Conservation (phyloP, 2,888 invertebrate genomes). For the Willowsia nigromaculata region DNA sequence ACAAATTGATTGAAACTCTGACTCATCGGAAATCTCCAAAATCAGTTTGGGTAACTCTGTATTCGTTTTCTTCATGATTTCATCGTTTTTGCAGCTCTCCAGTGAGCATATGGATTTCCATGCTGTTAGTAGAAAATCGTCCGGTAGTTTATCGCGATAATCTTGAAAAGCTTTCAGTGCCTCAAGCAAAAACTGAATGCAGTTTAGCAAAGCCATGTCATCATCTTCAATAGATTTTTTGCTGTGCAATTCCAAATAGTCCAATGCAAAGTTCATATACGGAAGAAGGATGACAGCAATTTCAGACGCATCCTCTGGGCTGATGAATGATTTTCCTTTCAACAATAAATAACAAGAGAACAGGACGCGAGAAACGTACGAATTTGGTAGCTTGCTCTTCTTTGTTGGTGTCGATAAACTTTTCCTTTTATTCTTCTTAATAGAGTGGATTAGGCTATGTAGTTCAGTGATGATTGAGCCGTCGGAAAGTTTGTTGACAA, state of each 20-base stretch:
- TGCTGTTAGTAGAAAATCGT: slow-evolving; percentile 66
- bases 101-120: slow-evolving; percentile 66
- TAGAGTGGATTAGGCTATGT: slow-evolving; percentile 30
- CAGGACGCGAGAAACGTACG: slow-evolving; percentile 55
- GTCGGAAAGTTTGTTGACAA: slow-evolving; percentile 69
- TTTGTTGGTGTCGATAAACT: not conserved
- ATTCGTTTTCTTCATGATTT: not conserved
- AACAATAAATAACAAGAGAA: slow-evolving; percentile 48
- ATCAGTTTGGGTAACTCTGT: slow-evolving; percentile 48
- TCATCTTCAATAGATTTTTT: not conserved
- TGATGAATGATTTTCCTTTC: slow-evolving; percentile 61
- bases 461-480: slow-evolving; percentile 49
- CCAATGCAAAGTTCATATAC: slow-evolving; percentile 57
- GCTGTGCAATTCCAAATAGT: slow-evolving; percentile 45
- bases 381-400: not conserved
- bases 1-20: slow-evolving; percentile 72
- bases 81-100: not conserved
- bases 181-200: slow-evolving; percentile 48
- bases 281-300: slow-evolving; percentile 46
- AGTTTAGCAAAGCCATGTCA: not conserved
- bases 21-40: slow-evolving; percentile 57
- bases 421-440: slow-evolving; percentile 53
- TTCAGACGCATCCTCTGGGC: slow-evolving; percentile 23
- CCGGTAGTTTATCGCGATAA: slow-evolving; percentile 49
- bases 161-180: slow-evolving; percentile 61